Base-by-base conservation (phyloP, 1,140 invertebrate genomes). In the Nasonia giraulti region DNA sequence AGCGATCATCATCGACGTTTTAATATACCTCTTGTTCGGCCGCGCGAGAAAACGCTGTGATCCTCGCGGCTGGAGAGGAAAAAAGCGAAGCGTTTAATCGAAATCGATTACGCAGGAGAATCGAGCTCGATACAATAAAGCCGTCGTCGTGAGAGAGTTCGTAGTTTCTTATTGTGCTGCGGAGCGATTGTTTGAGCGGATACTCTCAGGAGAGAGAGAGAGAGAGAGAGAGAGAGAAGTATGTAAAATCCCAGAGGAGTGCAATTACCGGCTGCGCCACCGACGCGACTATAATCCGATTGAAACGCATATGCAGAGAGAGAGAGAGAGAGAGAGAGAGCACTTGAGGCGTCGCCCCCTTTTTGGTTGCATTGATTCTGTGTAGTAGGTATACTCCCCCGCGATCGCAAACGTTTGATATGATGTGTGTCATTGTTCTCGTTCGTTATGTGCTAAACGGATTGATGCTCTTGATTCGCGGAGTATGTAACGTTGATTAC, bases 61-160 rank as follows among this genome's bases (percentile, higher is more conserved):
- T 31, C 76, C 5, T 55, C 62, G 71, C 4, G 23, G 2, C 33
- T 31, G 31, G 27, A 14, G 12, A 2, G n/a, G 31, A 74, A 31
- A 74, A 31, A 37, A 33, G 71, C 71, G 11, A 69, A 78, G 47
- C 76, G 27, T 55, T 62, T 78, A 78, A 78, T 78, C 76, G 76
- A 62, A 78, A 78, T 78, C 76, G 76, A 78, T 78, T 78, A 78
- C 17, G 23, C 37, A 1, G 5, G 10, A 23, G 66, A 27, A 68
- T 68, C 66, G 62, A 8, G n/a, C 17, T 5, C 17, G 2, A 37
- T 37, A 37, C 66, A 68, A 27, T 27, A 27, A 68, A 68, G 71
- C 20, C 50, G 50, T 55, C 50, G 50, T 55, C 27, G 33, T 37
- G 71, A 74, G 31, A 74, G 31, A 40, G n/a, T 74, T 71, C 10